Evolutionary conservation across 2,888 invertebrate species (phyloP).

Genomic region (Euplexia lucipara): DNA sequence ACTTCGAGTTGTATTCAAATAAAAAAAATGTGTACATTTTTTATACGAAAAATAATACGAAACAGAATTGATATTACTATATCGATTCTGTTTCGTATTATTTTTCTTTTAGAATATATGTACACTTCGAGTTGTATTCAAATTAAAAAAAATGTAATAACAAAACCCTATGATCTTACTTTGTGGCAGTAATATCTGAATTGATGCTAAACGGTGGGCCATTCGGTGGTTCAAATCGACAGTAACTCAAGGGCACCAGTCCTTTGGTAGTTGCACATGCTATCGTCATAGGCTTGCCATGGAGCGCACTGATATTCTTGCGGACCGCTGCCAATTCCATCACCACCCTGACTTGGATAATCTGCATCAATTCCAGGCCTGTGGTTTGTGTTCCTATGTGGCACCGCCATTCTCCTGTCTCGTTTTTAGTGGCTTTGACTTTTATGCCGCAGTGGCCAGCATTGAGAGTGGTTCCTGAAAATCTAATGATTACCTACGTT

Average conservation of each 20-base stretch:
- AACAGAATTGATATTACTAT: too few species aligned
- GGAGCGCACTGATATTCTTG: conserved; percentile 73
- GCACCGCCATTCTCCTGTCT: conserved; percentile 87
- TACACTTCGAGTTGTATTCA: too few species aligned
- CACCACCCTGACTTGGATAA: conserved; percentile 79
- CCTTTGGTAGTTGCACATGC: conserved; percentile 82
- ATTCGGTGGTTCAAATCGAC: conserved; percentile 87
- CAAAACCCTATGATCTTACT: too few species aligned
- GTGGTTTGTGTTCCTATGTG: conserved; percentile 81
- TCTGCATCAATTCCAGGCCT: conserved; percentile 78
- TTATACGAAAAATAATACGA: too few species aligned
- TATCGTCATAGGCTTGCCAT: conserved; percentile 79
- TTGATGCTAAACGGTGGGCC: conserved; percentile 86
- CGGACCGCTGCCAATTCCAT: conserved; percentile 80
- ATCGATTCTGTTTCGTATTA: too few species aligned
- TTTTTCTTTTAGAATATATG: too few species aligned
- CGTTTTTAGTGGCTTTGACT: conserved; percentile 73
- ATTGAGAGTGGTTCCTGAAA: conserved; percentile 78
- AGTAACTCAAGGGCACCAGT: conserved; percentile 82
- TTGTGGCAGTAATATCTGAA: conserved; percentile 74
- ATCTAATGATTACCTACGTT: conserved; percentile 66
- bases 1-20: too few species aligned
- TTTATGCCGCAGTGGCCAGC: conserved; percentile 83
- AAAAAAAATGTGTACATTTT: too few species aligned
- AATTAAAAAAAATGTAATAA: too few species aligned